phyloP scores from a whole-genome alignment of 2,113 vertebrate species.

The Loxodonta africana region DNA sequence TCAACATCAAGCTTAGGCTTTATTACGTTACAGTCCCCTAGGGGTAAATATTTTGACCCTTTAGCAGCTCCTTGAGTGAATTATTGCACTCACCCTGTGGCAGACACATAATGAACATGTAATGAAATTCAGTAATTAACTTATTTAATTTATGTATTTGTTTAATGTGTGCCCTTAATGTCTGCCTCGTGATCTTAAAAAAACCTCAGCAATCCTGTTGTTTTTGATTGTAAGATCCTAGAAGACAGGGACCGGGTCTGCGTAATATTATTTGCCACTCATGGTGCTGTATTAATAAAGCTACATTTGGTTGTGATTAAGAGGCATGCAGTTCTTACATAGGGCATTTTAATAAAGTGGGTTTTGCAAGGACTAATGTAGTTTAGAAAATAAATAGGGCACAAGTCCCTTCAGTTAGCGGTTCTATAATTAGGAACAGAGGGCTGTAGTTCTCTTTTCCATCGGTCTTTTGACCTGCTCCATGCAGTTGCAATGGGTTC shows the following conservation, averaged over 20 bases:
- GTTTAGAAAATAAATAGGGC: slow-evolving; percentile 40
- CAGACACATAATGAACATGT: background rate
- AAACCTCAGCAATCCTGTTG: background rate
- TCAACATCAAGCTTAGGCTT: background rate
- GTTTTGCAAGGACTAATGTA: slow-evolving; percentile 44
- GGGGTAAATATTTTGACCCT: slow-evolving; percentile 6
- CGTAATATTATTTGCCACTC: background rate
- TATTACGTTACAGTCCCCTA: background rate
- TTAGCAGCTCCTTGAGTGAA: slow-evolving; percentile 26
- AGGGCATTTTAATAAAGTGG: background rate
- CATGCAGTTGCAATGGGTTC: background rate
- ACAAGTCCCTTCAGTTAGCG: background rate
- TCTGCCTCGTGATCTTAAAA: background rate
- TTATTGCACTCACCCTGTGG: background rate
- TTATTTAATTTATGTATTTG: slow-evolving; percentile 57
- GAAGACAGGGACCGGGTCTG: background rate
- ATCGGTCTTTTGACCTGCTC: background rate
- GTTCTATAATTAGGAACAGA: slow-evolving; percentile 51
- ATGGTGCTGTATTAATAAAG: background rate
- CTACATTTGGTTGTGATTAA: background rate
- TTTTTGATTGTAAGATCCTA: background rate
- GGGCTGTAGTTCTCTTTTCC: background rate
- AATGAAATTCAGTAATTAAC: slow-evolving; percentile 63
- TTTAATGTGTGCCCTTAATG: slow-evolving; percentile 13
- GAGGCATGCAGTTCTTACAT: background rate